Evolutionary conservation across 1,140 invertebrate genomes (phyloP).

Genomic region (Drosophila santomea): DNA sequence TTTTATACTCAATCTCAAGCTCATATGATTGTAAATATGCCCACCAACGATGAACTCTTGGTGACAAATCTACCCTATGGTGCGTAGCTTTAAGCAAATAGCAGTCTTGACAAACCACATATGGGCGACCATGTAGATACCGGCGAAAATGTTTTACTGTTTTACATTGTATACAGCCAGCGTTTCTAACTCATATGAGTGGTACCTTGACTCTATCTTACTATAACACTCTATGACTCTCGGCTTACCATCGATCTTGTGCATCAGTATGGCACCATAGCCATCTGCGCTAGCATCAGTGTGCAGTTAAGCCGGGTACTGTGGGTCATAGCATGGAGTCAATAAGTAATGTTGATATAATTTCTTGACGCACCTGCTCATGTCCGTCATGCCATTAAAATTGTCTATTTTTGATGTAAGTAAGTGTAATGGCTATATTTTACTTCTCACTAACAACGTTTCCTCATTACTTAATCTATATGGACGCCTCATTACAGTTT

Average conservation of each 20-base stretch:
- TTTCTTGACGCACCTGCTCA: constrained; percentile 4
- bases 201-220: not conserved
- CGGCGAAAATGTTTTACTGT: not conserved
- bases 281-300: not conserved
- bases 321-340: not conserved
- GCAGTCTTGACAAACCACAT: not conserved
- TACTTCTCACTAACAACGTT: not conserved
- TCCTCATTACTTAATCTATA: constrained; percentile 1
- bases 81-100: not conserved
- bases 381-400: not conserved
- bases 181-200: constrained; percentile 1
- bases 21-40: not conserved
- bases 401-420: constrained; percentile 1
- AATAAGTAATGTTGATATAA: not conserved
- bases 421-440: not conserved
- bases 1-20: too few species aligned
- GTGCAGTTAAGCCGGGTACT: not conserved
- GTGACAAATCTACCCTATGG: not conserved
- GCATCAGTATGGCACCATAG: not conserved
- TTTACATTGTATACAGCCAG: not conserved
- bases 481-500: constrained; percentile 1
- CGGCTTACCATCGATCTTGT: not conserved
- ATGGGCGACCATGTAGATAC: not conserved
- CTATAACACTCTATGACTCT: constrained; percentile 2
- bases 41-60: not conserved